phyloP scores from a whole-genome alignment of 2,888 invertebrate species.

The Hipparchia sbordonii region DNA sequence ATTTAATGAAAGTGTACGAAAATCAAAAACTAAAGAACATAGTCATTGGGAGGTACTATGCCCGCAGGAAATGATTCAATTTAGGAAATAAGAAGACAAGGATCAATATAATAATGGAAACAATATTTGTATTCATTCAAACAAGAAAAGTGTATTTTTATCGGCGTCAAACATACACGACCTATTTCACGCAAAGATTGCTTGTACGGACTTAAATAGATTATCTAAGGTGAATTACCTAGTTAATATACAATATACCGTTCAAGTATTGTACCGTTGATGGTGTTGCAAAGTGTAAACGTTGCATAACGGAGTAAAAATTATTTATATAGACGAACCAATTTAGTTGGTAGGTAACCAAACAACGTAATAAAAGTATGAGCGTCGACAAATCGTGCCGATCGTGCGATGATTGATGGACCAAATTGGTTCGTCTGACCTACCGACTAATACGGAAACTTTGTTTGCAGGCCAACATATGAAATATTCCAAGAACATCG shows the following conservation, averaged over 20 bases:
- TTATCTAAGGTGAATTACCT: slow-evolving; percentile 7
- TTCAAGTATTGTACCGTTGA: slow-evolving; percentile 8
- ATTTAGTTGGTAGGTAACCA: background rate
- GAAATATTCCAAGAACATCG: slow-evolving; percentile 54
- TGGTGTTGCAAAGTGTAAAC: slow-evolving; percentile 1
- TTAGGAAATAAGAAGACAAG: background rate
- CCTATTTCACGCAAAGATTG: slow-evolving; percentile 14
- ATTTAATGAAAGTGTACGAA: no score
- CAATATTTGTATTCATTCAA: slow-evolving; percentile 2
- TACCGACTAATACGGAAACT: background rate
- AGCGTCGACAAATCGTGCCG: background rate
- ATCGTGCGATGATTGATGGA: background rate
- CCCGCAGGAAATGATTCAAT: background rate
- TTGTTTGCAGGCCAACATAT: slow-evolving; percentile 21
- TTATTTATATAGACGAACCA: slow-evolving; percentile 1
- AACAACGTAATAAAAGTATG: no score
- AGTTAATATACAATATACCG: slow-evolving; percentile 13
- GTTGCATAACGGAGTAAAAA: slow-evolving; percentile 10
- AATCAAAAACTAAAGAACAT: no score
- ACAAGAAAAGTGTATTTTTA: slow-evolving; percentile 3
- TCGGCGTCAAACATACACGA: slow-evolving; percentile 7
- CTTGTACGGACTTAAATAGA: slow-evolving; percentile 11
- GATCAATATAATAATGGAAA: background rate
- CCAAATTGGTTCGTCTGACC: slow-evolving; percentile 7
- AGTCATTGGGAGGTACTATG: no score